These are phyloP conservation scores for Plemyria rubiginata DNA, from an alignment of 2,888 invertebrate genomes.

Conservation along the genomic window DNA sequence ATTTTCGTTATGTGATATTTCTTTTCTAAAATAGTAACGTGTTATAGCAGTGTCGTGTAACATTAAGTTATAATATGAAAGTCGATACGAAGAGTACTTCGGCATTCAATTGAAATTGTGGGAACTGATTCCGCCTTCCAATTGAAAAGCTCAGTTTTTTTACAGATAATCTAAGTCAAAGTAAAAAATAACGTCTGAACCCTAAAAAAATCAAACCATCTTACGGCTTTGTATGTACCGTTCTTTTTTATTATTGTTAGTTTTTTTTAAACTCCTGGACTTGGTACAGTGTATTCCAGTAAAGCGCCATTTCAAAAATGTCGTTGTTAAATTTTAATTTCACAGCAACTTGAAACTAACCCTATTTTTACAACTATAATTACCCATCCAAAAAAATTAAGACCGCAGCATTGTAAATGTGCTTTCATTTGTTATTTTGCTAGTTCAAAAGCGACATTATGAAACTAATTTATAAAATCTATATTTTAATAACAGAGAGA, in stretches of 20 bases:
- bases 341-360: background rate
- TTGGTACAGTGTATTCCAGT: no score
- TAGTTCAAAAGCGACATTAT: slow-evolving; percentile 6
- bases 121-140: slow-evolving; percentile 6
- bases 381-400: no score
- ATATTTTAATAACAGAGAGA: slow-evolving; percentile 7
- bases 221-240: no score
- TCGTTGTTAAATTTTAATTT: no score
- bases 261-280: no score
- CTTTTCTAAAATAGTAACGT: slow-evolving; percentile 3
- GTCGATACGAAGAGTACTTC: background rate
- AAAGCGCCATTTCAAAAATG: no score
- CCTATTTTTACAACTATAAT: no score
- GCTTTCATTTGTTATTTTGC: background rate
- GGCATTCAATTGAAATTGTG: slow-evolving; percentile 1
- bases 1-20: slow-evolving; percentile 22
- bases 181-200: no score
- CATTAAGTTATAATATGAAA: slow-evolving; percentile 1
- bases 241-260: no score
- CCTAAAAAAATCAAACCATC: no score
- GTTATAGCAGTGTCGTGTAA: slow-evolving; percentile 5
- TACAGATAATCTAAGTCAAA: no score
- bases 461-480: slow-evolving; percentile 3
- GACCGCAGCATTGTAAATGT: no score
- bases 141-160: background rate